A percentile compares a stretch with the other conserved stretches of the same genome.
These are phyloP conservation scores for Apodemia duryi DNA, from an alignment of 2,888 invertebrate genomes.

Conservation along the genomic window DNA sequence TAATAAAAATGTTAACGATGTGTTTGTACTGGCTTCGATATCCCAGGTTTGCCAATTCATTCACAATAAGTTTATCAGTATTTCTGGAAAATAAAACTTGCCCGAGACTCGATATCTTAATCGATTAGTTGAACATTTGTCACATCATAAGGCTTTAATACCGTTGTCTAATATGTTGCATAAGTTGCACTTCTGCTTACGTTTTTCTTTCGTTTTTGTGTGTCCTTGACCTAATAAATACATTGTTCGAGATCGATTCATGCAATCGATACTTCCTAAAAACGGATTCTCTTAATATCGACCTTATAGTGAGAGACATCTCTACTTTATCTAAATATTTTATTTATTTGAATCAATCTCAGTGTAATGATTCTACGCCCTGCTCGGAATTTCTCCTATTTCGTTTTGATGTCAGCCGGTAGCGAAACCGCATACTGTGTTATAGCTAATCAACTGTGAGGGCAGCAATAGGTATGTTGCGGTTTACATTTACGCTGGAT, in stretches of 20 bases:
- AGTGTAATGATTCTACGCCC: constrained; percentile 44
- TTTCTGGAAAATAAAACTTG: no score
- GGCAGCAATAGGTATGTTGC: constrained; percentile 39
- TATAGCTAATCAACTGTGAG: constrained; percentile 42
- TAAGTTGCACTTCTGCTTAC: no score
- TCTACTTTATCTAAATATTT: not conserved
- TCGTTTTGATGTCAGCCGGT: constrained; percentile 37
- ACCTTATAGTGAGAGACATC: not conserved
- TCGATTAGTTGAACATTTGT: no score
- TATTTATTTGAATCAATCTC: constrained; percentile 47
- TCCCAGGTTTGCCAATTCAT: no score
- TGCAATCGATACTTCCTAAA: not conserved
- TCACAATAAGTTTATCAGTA: no score
- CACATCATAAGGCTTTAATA: no score
- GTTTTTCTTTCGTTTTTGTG: no score
- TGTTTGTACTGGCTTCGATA: no score
- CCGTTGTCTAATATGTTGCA: no score
- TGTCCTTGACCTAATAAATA: not conserved
- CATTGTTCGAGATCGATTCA: not conserved
- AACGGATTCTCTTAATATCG: not conserved
- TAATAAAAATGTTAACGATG: no score
- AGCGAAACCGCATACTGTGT: constrained; percentile 33
- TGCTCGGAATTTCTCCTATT: constrained; percentile 46
- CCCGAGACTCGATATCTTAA: no score
- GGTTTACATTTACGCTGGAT: constrained; percentile 56